Evolutionary conservation across 2,797 vertebrate species (phyloP).

Genomic region (Myotis myotis): DNA sequence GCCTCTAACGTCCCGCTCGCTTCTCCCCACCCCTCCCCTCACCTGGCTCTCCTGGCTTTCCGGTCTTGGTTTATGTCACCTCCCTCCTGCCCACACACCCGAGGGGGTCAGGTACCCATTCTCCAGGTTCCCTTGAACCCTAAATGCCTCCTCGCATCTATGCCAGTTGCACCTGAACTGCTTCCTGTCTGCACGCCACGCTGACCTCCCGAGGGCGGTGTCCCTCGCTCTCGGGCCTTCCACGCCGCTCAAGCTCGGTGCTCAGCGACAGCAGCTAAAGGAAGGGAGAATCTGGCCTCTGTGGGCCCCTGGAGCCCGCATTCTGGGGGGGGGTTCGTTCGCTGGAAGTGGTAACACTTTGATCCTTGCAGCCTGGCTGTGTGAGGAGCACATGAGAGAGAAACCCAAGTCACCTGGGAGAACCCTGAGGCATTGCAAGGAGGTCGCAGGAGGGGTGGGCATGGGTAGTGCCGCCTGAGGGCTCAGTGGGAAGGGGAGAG

Average conservation of each 20-base stretch:
- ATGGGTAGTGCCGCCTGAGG: accelerated
- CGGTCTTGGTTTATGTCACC: background rate
- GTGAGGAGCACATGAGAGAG: background rate
- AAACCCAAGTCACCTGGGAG: background rate
- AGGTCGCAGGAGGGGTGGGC: accelerated
- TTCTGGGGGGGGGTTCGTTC: background rate
- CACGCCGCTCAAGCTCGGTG: accelerated
- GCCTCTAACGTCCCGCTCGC: accelerated
- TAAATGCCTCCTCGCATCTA: accelerated
- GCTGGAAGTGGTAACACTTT: background rate
- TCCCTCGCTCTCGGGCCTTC: accelerated
- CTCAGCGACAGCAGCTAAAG: too few relatives aligned
- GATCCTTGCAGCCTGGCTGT: background rate
- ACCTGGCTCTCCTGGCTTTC: accelerated
- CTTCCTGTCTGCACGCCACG: accelerated
- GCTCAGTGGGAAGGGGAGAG: too few relatives aligned
- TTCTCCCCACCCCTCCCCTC: accelerated
- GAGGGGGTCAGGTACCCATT: accelerated
- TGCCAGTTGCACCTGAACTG: accelerated
- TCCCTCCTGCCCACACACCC: background rate
- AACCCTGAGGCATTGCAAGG: accelerated
- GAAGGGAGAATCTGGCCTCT: too few relatives aligned
- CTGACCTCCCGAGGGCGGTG: accelerated
- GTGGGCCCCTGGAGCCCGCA: background rate
- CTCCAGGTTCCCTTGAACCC: too few relatives aligned